phyloP scores from a whole-genome alignment of 2,888 invertebrate species.

The Spodoptera picta region DNA sequence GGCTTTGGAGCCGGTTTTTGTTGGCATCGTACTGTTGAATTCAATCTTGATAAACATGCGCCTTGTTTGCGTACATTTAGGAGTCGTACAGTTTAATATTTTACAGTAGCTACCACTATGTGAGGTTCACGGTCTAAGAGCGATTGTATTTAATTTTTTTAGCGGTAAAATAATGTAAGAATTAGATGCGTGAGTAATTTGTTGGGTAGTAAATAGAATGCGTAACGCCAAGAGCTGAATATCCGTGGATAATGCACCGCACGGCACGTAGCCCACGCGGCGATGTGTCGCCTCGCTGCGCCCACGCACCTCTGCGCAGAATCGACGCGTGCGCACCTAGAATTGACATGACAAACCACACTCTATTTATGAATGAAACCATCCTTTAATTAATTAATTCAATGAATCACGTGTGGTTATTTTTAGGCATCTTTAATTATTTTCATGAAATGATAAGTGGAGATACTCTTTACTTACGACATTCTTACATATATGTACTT shows the following conservation, averaged over 20 bases:
- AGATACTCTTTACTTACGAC: too few species aligned
- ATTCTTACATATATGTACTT: too few species aligned
- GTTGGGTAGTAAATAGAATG: slow-evolving; percentile 46
- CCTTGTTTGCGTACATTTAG: slow-evolving; percentile 77
- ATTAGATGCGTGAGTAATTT: slow-evolving; percentile 33
- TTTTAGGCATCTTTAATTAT: neutral
- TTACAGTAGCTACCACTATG: slow-evolving; percentile 56
- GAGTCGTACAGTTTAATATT: slow-evolving; percentile 60
- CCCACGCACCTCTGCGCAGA: slow-evolving; percentile 45
- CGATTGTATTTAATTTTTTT: slow-evolving; percentile 17
- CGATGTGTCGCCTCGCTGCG: slow-evolving; percentile 56
- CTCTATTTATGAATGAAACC: slow-evolving; percentile 24
- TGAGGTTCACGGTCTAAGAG: slow-evolving; percentile 4
- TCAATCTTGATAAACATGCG: slow-evolving; percentile 78
- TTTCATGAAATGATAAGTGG: neutral
- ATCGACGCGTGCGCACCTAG: slow-evolving; percentile 52
- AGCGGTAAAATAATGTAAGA: slow-evolving; percentile 9
- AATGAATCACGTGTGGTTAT: neutral
- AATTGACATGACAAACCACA: slow-evolving; percentile 35
- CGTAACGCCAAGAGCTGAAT: slow-evolving; percentile 31
- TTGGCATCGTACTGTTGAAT: slow-evolving; percentile 75
- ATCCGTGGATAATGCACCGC: slow-evolving; percentile 44
- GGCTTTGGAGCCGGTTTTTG: slow-evolving; percentile 77
- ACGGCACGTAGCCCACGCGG: slow-evolving; percentile 53
- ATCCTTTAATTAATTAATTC: slow-evolving; percentile 8